Evolutionary conservation across 1,140 invertebrate genomes (phyloP).

Genomic region (Hycleus phaleratus): DNA sequence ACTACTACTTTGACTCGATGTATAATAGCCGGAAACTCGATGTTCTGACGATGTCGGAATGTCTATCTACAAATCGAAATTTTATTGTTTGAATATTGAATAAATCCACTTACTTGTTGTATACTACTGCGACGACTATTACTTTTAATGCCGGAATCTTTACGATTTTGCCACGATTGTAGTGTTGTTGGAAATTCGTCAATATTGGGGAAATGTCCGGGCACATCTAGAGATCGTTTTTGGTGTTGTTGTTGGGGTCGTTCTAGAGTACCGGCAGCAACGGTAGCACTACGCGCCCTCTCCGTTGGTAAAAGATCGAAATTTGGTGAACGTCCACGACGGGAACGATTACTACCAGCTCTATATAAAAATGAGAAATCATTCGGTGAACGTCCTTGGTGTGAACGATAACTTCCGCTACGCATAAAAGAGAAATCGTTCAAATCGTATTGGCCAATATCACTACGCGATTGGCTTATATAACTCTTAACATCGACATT

Average conservation of each 20-base stretch:
- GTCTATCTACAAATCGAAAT: too few species aligned
- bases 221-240: constrained; percentile 35
- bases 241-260: constrained; percentile 12
- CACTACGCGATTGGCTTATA: constrained; percentile 58
- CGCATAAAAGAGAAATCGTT: constrained; percentile 31
- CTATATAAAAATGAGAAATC: constrained; percentile 41
- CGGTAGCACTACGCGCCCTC: constrained; percentile 35
- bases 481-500: constrained; percentile 59
- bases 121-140: constrained; percentile 76
- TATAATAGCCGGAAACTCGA: constrained; percentile 79
- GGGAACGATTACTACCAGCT: constrained; percentile 48
- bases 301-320: constrained; percentile 26
- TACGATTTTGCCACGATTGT: constrained; percentile 61
- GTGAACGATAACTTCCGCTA: constrained; percentile 48
- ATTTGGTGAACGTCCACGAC: constrained; percentile 31
- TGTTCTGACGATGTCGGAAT: constrained; percentile 41
- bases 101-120: constrained; percentile 55
- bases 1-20: constrained; percentile 63
- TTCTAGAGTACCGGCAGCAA: constrained; percentile 26
- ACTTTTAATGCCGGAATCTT: constrained; percentile 80
- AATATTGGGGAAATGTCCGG: constrained; percentile 32
- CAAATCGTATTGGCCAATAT: constrained; percentile 44
- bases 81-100: too few species aligned
- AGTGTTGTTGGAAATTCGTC: not conserved
- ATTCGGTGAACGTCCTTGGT: constrained; percentile 47